Base-by-base conservation (phyloP, 2,888 invertebrate genomes). In the Chaetoderma sp. region DNA sequence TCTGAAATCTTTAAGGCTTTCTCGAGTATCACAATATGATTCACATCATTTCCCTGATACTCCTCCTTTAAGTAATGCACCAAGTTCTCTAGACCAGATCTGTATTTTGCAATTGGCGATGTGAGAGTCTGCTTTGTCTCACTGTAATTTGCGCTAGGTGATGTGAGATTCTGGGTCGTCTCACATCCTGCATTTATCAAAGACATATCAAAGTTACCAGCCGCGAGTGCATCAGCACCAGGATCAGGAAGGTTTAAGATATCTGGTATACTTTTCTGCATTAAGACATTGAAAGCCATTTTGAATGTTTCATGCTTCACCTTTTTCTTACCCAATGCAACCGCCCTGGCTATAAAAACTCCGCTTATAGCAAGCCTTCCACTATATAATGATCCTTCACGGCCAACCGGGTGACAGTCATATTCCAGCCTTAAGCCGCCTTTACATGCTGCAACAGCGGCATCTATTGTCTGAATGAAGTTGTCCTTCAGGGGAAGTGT, bases 251-350 rank as follows among this genome's bases (percentile, higher is more conserved):
- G 71, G 55, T 65, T 66, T 55, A 74, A 74, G 16, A 79, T 77
- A 27, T 78, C 75, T 13, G 72, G 69, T 16, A 78, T 75, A 13
- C 71, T 73, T 39, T 74, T 71, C 4, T 70, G 63, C 45, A 67
- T 60, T 57, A 78, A 67, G 4, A 76, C 59, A 39, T 78, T 67
- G 10, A 78, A 54, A 6, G 75, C 77, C 54, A 76, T 78, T 42
- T 74, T 66, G 62, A 75, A 79, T 23, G 75, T 73, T n/a, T 76
- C 72, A 39, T 73, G 73, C 52, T 78, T 79, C 5, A 78, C 66
- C n/a, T 77, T 77, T 45, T 77, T 78, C 61, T 78, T 79, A 67
- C 72, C 76, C 23, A 72, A 70, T 2, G 70, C 73, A 1, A 78
- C 73, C 21, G 73, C 69, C 6, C 79, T 54, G 0, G 77, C 76